A percentile compares a stretch with the other conserved stretches of the same genome.
Conservation (phyloP, 2,113 vertebrate genomes). For the Hippocampus barbouri region DNA sequence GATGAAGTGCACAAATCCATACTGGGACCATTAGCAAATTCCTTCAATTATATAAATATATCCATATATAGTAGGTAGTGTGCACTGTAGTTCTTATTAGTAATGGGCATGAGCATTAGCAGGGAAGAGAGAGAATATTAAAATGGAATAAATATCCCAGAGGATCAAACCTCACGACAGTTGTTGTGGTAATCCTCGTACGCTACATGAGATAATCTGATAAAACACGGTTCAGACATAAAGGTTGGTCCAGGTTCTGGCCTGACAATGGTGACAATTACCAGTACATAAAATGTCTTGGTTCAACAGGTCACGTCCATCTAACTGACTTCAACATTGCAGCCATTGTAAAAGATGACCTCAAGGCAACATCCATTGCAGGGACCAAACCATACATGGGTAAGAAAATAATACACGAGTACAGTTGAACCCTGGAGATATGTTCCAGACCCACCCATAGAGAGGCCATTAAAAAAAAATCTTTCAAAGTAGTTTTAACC, state of each 20-base stretch:
- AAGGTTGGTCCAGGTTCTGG: constrained; percentile 4
- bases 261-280: background rate
- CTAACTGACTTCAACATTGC: constrained; percentile 97
- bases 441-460: background rate
- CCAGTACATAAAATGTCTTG: constrained; percentile 5
- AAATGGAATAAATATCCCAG: constrained; percentile 31
- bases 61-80: background rate
- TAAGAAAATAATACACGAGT: constrained; percentile 48
- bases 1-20: background rate
- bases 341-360: constrained; percentile 81
- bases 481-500: no score
- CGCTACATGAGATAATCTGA: constrained; percentile 40
- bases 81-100: background rate
- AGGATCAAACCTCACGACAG: constrained; percentile 31
- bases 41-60: background rate
- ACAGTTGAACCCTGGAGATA: background rate
- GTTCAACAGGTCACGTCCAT: constrained; percentile 84
- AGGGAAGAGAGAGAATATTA: constrained; percentile 13
- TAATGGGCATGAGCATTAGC: background rate
- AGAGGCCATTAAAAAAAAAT: background rate
- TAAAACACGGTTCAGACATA: constrained; percentile 24
- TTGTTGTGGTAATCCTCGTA: constrained; percentile 48
- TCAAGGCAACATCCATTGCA: constrained; percentile 83
- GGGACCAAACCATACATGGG: constrained; percentile 99
- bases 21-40: background rate